These are phyloP conservation scores for Limnephilus marmoratus DNA, from an alignment of 2,888 invertebrate species.

Conservation along the genomic window DNA sequence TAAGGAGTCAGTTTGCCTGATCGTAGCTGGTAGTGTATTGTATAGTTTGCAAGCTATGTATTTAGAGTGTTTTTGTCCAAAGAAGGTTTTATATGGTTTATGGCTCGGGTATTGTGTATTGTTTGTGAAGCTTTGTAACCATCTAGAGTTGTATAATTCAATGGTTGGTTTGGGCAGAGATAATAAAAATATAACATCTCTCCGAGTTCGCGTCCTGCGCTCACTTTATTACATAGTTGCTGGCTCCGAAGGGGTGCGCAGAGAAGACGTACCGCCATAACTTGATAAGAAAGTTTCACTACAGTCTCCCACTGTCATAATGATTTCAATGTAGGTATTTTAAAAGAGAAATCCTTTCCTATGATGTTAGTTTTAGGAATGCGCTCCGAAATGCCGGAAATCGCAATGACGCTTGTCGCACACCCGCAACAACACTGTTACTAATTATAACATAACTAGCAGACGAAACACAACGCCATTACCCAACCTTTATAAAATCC, in stretches of 20 bases:
- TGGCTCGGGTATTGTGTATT: too few relatives aligned
- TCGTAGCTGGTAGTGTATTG: too few relatives aligned
- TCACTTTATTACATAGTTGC: neutral
- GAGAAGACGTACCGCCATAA: neutral
- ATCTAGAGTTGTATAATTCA: neutral
- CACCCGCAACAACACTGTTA: neutral
- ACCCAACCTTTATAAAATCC: too few relatives aligned
- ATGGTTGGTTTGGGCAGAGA: neutral
- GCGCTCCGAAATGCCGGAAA: neutral
- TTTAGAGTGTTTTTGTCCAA: too few relatives aligned
- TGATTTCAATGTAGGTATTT: neutral
- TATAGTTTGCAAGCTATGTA: too few relatives aligned
- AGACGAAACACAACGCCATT: too few relatives aligned
- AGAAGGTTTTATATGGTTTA: too few relatives aligned
- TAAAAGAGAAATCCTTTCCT: neutral
- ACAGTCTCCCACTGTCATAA: neutral
- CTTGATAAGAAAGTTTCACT: neutral
- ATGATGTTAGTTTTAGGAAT: neutral
- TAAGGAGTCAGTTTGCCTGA: too few relatives aligned
- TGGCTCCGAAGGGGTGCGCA: neutral
- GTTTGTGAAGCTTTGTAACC: neutral
- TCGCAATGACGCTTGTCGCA: neutral
- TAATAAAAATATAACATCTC: neutral
- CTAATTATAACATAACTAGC: too few relatives aligned
- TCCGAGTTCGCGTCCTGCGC: neutral